These are phyloP conservation scores for Brachionus asplanchnoidis DNA, from an alignment of 1,140 invertebrate genomes.

Conservation along the genomic window DNA sequence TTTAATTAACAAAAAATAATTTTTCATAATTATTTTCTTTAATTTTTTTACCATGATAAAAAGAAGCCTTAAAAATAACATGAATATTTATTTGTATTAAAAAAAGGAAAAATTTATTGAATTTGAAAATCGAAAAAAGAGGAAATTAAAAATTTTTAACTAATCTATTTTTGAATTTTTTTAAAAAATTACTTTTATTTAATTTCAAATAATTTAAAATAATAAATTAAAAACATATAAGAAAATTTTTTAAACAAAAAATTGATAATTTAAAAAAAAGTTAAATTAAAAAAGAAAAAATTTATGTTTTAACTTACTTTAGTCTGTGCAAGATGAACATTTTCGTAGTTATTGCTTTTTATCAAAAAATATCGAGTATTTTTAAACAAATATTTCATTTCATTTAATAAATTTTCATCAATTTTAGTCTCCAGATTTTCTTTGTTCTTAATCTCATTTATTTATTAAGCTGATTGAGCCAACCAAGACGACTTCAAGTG, in stretches of 20 bases:
- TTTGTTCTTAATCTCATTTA: slow-evolving; percentile 2
- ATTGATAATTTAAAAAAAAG: neutral
- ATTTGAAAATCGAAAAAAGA: too few relatives aligned
- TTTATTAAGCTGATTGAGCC: neutral
- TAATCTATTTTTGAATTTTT: neutral
- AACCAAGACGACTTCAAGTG: slow-evolving; percentile 1
- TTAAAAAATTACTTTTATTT: neutral
- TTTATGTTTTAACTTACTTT: slow-evolving; percentile 58
- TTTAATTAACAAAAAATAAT: too few relatives aligned
- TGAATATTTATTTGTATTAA: neutral
- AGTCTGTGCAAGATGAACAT: slow-evolving; percentile 84
- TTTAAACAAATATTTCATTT: slow-evolving; percentile 36
- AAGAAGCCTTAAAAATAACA: too few relatives aligned
- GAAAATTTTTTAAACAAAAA: neutral
- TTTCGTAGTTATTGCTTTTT: slow-evolving; percentile 95
- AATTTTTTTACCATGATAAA: too few relatives aligned
- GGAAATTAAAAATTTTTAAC: neutral
- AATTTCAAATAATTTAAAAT: too few relatives aligned
- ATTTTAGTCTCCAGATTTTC: neutral
- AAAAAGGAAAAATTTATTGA: too few relatives aligned
- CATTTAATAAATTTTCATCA: slow-evolving; percentile 20
- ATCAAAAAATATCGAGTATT: slow-evolving; percentile 93
- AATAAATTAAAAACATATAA: neutral
- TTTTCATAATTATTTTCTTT: too few relatives aligned
- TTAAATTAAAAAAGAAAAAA: neutral